Evolutionary conservation across 1,140 invertebrate species (phyloP).

Genomic region (Steinernema feltiae): DNA sequence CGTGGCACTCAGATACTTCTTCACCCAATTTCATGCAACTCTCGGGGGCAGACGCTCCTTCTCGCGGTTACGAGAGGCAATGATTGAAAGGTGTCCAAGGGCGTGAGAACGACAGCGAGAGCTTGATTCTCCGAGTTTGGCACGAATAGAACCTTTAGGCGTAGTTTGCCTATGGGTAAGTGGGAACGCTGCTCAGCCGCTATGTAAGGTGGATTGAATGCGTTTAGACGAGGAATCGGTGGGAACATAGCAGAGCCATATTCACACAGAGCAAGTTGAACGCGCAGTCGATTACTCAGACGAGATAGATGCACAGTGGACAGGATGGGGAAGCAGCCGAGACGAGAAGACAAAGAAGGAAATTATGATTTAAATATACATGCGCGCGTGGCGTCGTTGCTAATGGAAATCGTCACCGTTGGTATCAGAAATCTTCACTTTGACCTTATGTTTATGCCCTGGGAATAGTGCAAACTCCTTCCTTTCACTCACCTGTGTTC

Average conservation of each 20-base stretch:
- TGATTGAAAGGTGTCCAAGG: background rate
- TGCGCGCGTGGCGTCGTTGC: background rate
- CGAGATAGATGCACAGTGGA: no score
- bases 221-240: no score
- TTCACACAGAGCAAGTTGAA: background rate
- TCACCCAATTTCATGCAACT: slow-evolving; percentile 13
- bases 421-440: no score
- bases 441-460: no score
- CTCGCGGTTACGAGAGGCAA: background rate
- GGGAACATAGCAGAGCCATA: no score
- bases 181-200: no score
- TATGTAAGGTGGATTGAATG: no score
- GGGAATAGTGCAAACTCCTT: no score
- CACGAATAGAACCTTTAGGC: background rate
- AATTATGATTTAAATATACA: background rate
- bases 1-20: slow-evolving; percentile 6
- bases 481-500: background rate
- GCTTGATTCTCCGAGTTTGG: background rate
- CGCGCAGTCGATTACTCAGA: background rate
- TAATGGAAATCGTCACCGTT: no score
- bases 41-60: background rate
- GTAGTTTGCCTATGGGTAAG: background rate
- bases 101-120: background rate
- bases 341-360: background rate
- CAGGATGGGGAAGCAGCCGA: background rate